Evolutionary conservation across 1,140 invertebrate genomes (phyloP).

Genomic region (Melanaphis sacchari): DNA sequence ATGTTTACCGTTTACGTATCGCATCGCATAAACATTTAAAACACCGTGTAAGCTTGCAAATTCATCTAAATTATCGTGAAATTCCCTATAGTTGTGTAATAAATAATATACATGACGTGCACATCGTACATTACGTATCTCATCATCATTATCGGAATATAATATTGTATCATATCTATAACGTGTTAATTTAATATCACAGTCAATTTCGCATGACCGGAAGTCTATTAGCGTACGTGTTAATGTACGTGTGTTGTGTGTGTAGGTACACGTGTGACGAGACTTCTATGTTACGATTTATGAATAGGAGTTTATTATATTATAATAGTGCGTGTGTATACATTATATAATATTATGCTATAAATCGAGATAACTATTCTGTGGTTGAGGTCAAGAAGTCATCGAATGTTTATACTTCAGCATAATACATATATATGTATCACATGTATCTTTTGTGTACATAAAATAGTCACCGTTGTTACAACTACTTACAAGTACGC

Average conservation of each 20-base stretch:
- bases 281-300: not conserved
- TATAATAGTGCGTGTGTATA: not conserved
- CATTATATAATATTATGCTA: not conserved
- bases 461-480: not conserved
- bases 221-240: slow-evolving; percentile 9
- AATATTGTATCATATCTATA: not conserved
- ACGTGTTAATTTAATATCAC: not conserved
- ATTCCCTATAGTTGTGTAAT: not conserved
- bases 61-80: not conserved
- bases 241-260: not conserved
- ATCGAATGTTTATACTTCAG: not conserved
- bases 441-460: not conserved
- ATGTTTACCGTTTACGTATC: not conserved
- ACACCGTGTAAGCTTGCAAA: not conserved
- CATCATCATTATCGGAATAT: not conserved
- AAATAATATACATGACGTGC: not conserved
- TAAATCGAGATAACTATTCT: not conserved
- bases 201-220: slow-evolving; percentile 14
- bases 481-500: not conserved
- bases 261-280: not conserved
- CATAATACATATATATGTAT: not conserved
- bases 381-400: slow-evolving; percentile 1
- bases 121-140: not conserved
- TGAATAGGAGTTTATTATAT: slow-evolving; percentile 14
- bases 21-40: not conserved